phyloP scores from a whole-genome alignment of 2,797 vertebrate genomes.

The Takifugu ocellatus region DNA sequence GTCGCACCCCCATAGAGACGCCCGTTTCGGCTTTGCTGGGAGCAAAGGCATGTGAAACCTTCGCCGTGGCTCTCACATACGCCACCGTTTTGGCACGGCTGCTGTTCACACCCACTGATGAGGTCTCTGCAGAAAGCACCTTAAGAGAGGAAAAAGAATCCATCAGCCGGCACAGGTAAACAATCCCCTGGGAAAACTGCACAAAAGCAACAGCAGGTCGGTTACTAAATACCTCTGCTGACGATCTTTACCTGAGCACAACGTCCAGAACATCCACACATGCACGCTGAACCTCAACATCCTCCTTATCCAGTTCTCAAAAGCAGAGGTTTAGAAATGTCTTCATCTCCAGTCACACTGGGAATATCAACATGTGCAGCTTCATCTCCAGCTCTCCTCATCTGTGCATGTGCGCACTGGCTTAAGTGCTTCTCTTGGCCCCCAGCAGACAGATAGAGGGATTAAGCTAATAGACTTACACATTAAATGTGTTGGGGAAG shows the following conservation, averaged over 20 bases:
- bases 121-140: slow-evolving; percentile 77
- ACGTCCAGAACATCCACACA: slow-evolving; percentile 61
- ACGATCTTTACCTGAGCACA: slow-evolving; percentile 69
- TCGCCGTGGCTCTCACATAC: slow-evolving; percentile 79
- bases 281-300: slow-evolving; percentile 56
- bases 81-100: slow-evolving; percentile 86
- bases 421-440: slow-evolving; percentile 49
- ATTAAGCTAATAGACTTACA: slow-evolving; percentile 85
- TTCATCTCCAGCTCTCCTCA: slow-evolving; percentile 53
- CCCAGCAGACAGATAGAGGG: slow-evolving; percentile 68
- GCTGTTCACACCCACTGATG: slow-evolving; percentile 74
- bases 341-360: slow-evolving; percentile 30
- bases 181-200: not conserved
- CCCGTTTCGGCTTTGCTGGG: slow-evolving; percentile 66
- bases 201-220: not conserved
- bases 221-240: no score
- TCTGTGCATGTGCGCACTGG: slow-evolving; percentile 34
- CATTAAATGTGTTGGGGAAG: slow-evolving; percentile 43
- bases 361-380: slow-evolving; percentile 19
- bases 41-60: slow-evolving; percentile 83
- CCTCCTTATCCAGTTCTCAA: slow-evolving; percentile 35
- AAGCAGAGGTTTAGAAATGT: slow-evolving; percentile 26
- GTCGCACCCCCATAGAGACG: slow-evolving; percentile 81
- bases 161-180: not conserved
- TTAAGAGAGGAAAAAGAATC: slow-evolving; percentile 44